These are phyloP conservation scores for Phymastichus coffea DNA, from an alignment of 1,140 invertebrate species.

Conservation along the genomic window DNA sequence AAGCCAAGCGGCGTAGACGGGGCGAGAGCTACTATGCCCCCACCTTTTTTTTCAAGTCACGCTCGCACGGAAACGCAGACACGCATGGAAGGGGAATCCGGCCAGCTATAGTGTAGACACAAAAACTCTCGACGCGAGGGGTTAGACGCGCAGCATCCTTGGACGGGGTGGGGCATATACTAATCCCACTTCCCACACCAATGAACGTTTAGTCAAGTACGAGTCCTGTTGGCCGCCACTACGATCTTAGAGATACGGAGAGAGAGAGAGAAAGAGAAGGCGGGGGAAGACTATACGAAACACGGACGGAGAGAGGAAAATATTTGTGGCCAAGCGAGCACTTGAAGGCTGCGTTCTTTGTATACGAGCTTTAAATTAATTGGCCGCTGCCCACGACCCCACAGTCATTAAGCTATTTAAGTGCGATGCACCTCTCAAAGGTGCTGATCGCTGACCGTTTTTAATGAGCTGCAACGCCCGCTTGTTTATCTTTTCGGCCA, in stretches of 20 bases:
- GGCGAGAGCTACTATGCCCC: too few relatives aligned
- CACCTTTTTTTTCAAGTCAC: not conserved
- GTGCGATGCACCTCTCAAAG: slow-evolving; percentile 4
- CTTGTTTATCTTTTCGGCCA: slow-evolving; percentile 6
- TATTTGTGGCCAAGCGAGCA: not conserved
- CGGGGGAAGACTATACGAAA: too few relatives aligned
- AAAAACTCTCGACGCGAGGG: slow-evolving; percentile 43
- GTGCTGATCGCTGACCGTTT: slow-evolving; percentile 1
- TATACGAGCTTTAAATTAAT: slow-evolving; percentile 22
- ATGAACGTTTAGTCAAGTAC: too few relatives aligned
- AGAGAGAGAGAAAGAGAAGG: not conserved
- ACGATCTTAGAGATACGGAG: slow-evolving; percentile 1
- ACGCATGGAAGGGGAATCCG: slow-evolving; percentile 39
- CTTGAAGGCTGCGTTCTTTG: too few relatives aligned
- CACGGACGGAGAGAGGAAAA: not conserved
- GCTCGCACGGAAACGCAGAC: not conserved
- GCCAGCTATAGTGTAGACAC: slow-evolving; percentile 16
- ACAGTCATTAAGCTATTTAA: slow-evolving; percentile 10
- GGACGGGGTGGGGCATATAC: slow-evolving; percentile 46
- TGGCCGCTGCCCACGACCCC: not conserved
- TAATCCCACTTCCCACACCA: slow-evolving; percentile 41
- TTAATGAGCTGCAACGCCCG: too few relatives aligned
- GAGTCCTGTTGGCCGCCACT: not conserved
- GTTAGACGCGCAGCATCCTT: slow-evolving; percentile 33
- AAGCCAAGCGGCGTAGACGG: too few relatives aligned